These are phyloP conservation scores for Eristalis intricaria DNA, from an alignment of 2,888 invertebrate genomes.

Conservation along the genomic window DNA sequence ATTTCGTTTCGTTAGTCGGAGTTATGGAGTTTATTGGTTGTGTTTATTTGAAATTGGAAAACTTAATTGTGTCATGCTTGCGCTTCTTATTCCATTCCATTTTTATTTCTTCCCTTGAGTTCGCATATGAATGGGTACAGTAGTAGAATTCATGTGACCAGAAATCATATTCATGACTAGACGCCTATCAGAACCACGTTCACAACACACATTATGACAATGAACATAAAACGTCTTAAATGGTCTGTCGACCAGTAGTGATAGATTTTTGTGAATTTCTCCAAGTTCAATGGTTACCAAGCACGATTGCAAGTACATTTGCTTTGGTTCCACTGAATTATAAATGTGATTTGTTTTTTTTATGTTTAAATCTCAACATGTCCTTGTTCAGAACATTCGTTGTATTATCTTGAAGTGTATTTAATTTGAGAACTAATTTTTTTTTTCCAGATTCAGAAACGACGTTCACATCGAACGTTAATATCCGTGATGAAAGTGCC, in stretches of 20 bases:
- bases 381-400: background rate
- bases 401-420: background rate
- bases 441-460: constrained; percentile 79
- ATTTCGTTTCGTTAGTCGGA: no score
- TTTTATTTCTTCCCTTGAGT: background rate
- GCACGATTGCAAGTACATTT: background rate
- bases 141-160: background rate
- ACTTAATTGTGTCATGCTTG: background rate
- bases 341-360: constrained; percentile 13
- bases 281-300: background rate
- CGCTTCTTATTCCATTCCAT: background rate
- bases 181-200: background rate
- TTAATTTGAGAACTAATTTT: background rate
- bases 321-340: background rate
- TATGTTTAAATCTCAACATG: background rate
- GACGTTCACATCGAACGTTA: constrained; percentile 79
- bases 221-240: background rate
- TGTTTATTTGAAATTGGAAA: background rate
- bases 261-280: background rate
- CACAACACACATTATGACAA: background rate
- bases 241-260: background rate
- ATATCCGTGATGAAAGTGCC: constrained; percentile 74
- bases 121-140: background rate
- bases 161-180: background rate
- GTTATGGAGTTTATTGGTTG: no score